phyloP scores from a whole-genome alignment of 2,797 vertebrate genomes.

The Coregonus ussuriensis region DNA sequence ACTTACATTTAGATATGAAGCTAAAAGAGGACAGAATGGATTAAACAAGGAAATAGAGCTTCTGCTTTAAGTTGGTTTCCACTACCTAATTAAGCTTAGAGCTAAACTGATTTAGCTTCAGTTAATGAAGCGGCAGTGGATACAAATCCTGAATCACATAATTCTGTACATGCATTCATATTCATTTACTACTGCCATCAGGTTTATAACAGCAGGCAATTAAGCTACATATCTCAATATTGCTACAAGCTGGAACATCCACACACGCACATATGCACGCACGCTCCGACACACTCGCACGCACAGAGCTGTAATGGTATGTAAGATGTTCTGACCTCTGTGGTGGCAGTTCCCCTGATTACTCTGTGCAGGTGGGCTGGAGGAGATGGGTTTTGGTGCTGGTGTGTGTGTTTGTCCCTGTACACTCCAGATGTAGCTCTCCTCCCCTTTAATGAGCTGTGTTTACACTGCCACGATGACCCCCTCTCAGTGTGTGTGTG shows the following conservation, averaged over 20 bases:
- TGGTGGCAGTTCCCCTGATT: slow-evolving; percentile 6
- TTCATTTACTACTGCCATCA: too few species aligned
- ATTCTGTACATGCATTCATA: not conserved
- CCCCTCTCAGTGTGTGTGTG: not conserved
- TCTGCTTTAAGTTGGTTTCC: not conserved
- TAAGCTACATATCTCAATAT: too few species aligned
- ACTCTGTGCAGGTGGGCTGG: slow-evolving; percentile 25
- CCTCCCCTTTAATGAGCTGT: slow-evolving; percentile 22
- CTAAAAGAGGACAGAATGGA: not conserved
- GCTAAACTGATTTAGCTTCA: not conserved
- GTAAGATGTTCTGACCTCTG: slow-evolving; percentile 28
- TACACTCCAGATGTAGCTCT: slow-evolving; percentile 2
- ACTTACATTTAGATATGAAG: not conserved
- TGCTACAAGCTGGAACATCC: too few species aligned
- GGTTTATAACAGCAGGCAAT: too few species aligned
- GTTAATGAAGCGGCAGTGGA: too few species aligned
- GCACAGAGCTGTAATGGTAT: slow-evolving; percentile 14
- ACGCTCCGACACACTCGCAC: not conserved
- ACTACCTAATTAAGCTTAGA: not conserved
- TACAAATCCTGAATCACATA: too few species aligned
- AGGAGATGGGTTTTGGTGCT: not conserved
- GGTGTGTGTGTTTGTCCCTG: slow-evolving; percentile 14
- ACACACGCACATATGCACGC: not conserved
- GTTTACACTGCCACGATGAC: not conserved
- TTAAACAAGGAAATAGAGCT: not conserved